A percentile compares a stretch with the other conserved stretches of the same genome.
These are phyloP conservation scores for Oncorhynchus mykiss DNA, from an alignment of 2,113 vertebrate genomes.

Conservation along the genomic window DNA sequence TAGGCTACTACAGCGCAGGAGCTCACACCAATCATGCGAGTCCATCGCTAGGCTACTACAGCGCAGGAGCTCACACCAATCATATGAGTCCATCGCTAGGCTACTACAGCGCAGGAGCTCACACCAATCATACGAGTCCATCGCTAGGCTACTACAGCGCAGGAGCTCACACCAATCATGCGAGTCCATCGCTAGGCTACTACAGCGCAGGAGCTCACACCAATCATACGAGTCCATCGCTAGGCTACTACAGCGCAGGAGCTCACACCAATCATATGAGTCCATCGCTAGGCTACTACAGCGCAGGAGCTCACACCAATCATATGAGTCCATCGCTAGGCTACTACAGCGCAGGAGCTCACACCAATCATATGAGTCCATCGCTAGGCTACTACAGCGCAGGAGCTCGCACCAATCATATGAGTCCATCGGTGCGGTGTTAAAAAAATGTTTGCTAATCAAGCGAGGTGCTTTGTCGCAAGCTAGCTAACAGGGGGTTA, in stretches of 20 bases:
- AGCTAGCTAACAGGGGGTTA: neutral
- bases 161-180: neutral
- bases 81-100: neutral
- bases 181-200: neutral
- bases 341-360: no score
- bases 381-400: neutral
- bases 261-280: neutral
- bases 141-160: neutral
- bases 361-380: neutral
- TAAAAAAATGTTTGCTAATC: constrained; percentile 19
- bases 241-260: no score
- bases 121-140: neutral
- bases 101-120: no score
- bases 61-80: neutral
- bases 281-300: neutral
- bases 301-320: neutral
- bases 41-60: neutral
- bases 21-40: neutral
- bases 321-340: neutral
- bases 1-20: no score
- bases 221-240: neutral
- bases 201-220: no score
- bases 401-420: neutral
- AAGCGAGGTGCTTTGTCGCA: neutral
- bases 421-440: constrained; percentile 5